phyloP scores from a whole-genome alignment of 2,113 vertebrate genomes.

The Smithornis capensis region DNA sequence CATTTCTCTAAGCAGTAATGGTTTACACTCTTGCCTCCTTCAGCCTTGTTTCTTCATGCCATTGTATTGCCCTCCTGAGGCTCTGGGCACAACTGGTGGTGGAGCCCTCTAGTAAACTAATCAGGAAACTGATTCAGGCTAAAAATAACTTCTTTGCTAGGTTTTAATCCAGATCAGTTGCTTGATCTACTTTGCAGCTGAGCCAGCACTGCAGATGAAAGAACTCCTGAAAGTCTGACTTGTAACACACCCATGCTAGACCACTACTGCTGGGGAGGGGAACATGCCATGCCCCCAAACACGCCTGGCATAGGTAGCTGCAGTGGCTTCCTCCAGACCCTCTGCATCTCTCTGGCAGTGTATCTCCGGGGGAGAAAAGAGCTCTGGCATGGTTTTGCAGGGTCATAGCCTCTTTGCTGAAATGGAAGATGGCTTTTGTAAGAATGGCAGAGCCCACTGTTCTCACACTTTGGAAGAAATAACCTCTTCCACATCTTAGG shows the following conservation, averaged over 20 bases:
- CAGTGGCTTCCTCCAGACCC: neutral
- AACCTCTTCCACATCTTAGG: neutral
- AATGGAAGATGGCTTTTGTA: neutral
- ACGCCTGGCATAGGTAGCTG: neutral
- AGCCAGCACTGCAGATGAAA: neutral
- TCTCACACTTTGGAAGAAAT: neutral
- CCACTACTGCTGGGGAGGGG: neutral
- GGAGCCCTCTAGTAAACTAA: neutral
- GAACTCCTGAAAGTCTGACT: neutral
- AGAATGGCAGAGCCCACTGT: neutral
- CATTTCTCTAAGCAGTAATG: neutral
- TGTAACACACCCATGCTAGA: neutral
- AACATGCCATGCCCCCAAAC: fast-evolving
- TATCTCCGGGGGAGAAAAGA: neutral
- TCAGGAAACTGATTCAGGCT: neutral
- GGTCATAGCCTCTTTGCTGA: neutral
- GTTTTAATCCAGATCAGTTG: slow-evolving; percentile 45
- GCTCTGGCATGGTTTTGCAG: neutral
- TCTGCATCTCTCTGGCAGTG: neutral
- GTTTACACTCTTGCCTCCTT: neutral
- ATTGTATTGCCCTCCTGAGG: neutral
- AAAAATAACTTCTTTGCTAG: slow-evolving; percentile 32
- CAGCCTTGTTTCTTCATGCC: neutral
- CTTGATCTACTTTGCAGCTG: slow-evolving; percentile 21
- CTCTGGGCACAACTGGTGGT: neutral